Conservation (phyloP, 2,113 vertebrate genomes). For the Vombatus ursinus region DNA sequence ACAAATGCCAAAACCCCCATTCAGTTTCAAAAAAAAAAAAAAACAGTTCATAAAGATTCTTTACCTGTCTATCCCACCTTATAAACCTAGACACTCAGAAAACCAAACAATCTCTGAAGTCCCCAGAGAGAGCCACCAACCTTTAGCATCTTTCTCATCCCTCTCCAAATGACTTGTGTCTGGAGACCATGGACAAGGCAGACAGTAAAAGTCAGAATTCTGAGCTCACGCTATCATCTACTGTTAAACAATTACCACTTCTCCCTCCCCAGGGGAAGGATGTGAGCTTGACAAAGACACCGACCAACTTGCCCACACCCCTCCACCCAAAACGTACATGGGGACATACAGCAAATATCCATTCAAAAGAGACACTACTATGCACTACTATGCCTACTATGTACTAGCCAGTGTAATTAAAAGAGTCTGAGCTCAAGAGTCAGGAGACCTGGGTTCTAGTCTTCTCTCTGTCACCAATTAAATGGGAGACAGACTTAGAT, state of each 20-base stretch:
- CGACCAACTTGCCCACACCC: neutral
- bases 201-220: neutral
- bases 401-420: neutral
- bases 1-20: neutral
- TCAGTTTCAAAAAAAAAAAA: neutral
- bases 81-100: neutral
- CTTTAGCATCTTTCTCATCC: slow-evolving; percentile 64
- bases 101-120: neutral
- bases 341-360: neutral
- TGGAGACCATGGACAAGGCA: neutral
- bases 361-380: neutral
- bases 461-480: neutral
- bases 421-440: neutral
- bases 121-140: neutral
- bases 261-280: neutral
- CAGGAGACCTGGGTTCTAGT: neutral
- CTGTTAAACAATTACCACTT: neutral
- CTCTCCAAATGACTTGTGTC: neutral
- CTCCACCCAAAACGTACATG: neutral
- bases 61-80: neutral
- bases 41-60: neutral
- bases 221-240: neutral
- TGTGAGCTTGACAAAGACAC: neutral
- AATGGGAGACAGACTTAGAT: neutral
- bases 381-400: neutral